Conservation (phyloP, 1,140 invertebrate genomes). For the Eriocheir sinensis region DNA sequence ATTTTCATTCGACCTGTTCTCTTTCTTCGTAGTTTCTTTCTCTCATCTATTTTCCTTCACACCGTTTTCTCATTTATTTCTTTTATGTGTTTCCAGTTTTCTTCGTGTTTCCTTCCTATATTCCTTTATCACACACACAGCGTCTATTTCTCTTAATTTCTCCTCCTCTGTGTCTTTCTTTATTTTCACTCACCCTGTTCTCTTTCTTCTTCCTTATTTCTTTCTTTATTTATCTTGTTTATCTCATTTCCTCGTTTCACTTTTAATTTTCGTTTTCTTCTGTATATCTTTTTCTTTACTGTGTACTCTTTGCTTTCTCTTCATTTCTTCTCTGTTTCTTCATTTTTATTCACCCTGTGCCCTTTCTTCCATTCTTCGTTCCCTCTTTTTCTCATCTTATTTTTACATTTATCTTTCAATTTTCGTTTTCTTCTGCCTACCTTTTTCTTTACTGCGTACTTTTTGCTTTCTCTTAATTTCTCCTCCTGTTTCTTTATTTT, state of each 20-base stretch:
- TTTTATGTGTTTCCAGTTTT: not conserved
- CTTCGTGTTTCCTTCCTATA: not conserved
- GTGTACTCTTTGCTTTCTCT: not conserved
- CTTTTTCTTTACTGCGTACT: no score
- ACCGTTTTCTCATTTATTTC: not conserved
- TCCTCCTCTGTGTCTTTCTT: not conserved
- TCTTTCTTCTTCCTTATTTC: not conserved
- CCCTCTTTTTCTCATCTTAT: not conserved
- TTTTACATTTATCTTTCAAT: not conserved
- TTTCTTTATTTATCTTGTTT: conserved; percentile 32
- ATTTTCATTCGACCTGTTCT: not conserved
- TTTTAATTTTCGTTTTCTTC: no score
- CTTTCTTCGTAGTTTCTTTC: not conserved
- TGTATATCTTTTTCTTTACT: no score
- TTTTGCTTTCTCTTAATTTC: not conserved
- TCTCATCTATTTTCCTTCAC: not conserved
- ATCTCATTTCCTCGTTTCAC: no score
- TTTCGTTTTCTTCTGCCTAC: not conserved
- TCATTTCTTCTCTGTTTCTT: no score
- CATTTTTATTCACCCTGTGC: no score
- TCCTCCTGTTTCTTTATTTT: not conserved
- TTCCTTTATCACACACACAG: not conserved
- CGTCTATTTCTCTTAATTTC: no score
- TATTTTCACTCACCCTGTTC: not conserved
- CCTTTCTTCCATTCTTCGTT: not conserved